phyloP scores from a whole-genome alignment of 2,888 invertebrate genomes.

The Pherbina coryleti region DNA sequence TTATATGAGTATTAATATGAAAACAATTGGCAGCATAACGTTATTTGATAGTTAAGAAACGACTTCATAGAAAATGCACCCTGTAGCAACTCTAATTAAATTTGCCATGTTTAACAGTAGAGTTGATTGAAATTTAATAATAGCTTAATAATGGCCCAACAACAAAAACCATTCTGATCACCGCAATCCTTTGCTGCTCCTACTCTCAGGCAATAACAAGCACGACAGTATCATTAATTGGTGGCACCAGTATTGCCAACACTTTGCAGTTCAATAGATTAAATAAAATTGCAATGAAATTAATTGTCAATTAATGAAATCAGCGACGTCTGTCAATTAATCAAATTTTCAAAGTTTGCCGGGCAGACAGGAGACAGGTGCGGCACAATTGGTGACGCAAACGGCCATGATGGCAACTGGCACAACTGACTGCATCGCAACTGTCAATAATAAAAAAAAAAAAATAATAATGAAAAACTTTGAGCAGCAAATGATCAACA shows the following conservation, averaged over 20 bases:
- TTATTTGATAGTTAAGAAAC: no score
- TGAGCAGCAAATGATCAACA: neutral
- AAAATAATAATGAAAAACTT: neutral
- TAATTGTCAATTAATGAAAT: constrained; percentile 51
- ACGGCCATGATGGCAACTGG: neutral
- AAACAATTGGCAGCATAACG: no score
- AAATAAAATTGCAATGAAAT: constrained; percentile 25
- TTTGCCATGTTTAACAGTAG: no score
- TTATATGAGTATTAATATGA: no score
- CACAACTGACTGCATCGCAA: neutral
- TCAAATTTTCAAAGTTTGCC: neutral
- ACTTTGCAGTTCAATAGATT: constrained; percentile 8
- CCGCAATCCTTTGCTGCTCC: no score
- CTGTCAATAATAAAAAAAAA: neutral
- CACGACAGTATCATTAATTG: neutral
- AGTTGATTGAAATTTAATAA: no score
- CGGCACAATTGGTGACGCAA: neutral
- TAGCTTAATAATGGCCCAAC: no score
- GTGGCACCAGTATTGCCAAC: neutral
- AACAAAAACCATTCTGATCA: no score
- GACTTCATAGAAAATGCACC: no score
- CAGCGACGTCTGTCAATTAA: constrained; percentile 15
- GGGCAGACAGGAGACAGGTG: neutral
- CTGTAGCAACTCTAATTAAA: no score
- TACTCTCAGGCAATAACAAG: no score